Evolutionary conservation across 2,888 invertebrate genomes (phyloP).

Genomic region (Macaria liturata): DNA sequence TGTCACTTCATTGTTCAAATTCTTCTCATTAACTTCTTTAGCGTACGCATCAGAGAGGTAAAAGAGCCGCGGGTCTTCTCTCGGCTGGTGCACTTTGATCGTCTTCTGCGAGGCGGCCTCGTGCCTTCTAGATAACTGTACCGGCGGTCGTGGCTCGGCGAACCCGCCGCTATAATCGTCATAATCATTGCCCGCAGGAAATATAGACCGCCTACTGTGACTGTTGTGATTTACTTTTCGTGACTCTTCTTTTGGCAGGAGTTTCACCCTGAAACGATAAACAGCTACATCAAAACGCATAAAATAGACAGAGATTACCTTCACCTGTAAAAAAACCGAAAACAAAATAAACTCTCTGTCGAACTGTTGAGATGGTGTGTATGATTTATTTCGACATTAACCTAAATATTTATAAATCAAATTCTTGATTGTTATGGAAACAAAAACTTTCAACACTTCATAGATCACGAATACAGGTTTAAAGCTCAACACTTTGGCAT

Average conservation of each 20-base stretch:
- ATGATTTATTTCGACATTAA: slow-evolving; percentile 15
- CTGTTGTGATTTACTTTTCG: slow-evolving; percentile 25
- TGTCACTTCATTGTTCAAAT: slow-evolving; percentile 60
- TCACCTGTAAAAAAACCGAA: background rate
- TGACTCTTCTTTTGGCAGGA: slow-evolving; percentile 45
- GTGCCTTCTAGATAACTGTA: slow-evolving; percentile 49
- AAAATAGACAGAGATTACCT: background rate
- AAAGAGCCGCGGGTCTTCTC: slow-evolving; percentile 72
- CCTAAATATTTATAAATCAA: slow-evolving; percentile 51
- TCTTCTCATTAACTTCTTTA: slow-evolving; percentile 62
- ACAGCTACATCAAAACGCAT: background rate
- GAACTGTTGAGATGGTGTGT: too few species aligned
- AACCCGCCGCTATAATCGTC: slow-evolving; percentile 66
- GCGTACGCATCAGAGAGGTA: slow-evolving; percentile 73
- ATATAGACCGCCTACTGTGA: slow-evolving; percentile 46
- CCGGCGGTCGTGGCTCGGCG: slow-evolving; percentile 49
- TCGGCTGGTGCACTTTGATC: slow-evolving; percentile 61
- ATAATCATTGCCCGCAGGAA: slow-evolving; percentile 60
- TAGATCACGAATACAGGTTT: slow-evolving; percentile 8
- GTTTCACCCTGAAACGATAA: slow-evolving; percentile 52
- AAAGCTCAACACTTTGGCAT: slow-evolving; percentile 26
- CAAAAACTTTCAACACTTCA: too few species aligned
- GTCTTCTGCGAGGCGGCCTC: slow-evolving; percentile 48
- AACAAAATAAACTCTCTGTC: too few species aligned
- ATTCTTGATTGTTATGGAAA: slow-evolving; percentile 11